A percentile compares a stretch with the other conserved stretches of the same genome.
These are phyloP conservation scores for Diadumene lineata DNA, from an alignment of 92 coral and sea anemone species.

Conservation along the genomic window DNA sequence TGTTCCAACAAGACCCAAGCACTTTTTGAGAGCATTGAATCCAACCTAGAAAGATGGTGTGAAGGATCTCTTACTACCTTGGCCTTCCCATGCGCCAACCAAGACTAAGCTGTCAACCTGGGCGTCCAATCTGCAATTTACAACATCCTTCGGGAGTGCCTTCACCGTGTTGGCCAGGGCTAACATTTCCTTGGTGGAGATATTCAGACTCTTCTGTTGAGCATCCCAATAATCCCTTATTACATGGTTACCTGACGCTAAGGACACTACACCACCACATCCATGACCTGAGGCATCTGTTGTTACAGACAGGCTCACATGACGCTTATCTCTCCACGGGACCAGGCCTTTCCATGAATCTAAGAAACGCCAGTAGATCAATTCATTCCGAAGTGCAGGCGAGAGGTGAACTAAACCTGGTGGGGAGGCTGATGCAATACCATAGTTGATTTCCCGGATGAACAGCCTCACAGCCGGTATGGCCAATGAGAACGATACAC, in stretches of 20 bases:
- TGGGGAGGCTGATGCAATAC: slow-evolving; percentile 26
- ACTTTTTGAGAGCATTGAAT: slow-evolving; percentile 27
- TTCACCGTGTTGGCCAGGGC: slow-evolving; percentile 38
- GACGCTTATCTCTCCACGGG: slow-evolving; percentile 41
- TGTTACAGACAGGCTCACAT: slow-evolving; percentile 29
- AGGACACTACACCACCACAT: slow-evolving; percentile 43
- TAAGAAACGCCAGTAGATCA: slow-evolving; percentile 55
- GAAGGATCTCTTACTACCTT: slow-evolving; percentile 13
- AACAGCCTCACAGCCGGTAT: slow-evolving; percentile 48
- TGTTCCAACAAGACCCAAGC: slow-evolving; percentile 9
- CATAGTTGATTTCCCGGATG: slow-evolving; percentile 45
- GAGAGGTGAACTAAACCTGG: slow-evolving; percentile 18
- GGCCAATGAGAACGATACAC: slow-evolving; percentile 52
- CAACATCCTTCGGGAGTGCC: slow-evolving; percentile 21
- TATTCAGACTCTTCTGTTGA: slow-evolving; percentile 16
- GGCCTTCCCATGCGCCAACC: not conserved
- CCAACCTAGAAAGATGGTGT: slow-evolving; percentile 32
- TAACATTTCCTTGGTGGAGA: slow-evolving; percentile 42
- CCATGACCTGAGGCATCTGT: slow-evolving; percentile 45
- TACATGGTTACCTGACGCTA: slow-evolving; percentile 27
- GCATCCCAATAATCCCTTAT: slow-evolving; percentile 60
- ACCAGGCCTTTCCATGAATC: slow-evolving; percentile 44
- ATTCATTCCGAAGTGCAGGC: slow-evolving; percentile 33
- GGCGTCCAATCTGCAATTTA: slow-evolving; percentile 12
- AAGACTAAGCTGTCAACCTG: slow-evolving; percentile 6